Evolutionary conservation across 2,888 invertebrate species (phyloP).

Genomic region (Smittia sp.): DNA sequence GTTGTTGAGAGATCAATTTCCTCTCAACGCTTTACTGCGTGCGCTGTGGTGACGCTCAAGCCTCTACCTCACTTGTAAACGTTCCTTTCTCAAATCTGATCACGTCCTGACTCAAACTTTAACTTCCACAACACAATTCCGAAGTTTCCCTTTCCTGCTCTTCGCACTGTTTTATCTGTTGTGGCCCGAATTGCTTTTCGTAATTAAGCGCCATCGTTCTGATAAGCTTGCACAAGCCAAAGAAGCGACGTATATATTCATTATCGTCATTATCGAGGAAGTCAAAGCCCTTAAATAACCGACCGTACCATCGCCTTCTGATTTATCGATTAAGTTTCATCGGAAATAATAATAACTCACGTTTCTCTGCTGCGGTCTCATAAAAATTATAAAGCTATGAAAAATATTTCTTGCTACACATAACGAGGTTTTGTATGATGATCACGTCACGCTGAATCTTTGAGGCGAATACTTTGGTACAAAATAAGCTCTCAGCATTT

Average conservation of each 20-base stretch:
- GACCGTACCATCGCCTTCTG: slow-evolving; percentile 17
- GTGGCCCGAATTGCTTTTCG: background rate
- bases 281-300: slow-evolving; percentile 7
- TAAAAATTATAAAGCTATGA: slow-evolving; percentile 24
- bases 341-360: slow-evolving; percentile 40
- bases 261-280: slow-evolving; percentile 22
- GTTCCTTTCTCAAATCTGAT: too few relatives aligned
- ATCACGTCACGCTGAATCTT: slow-evolving; percentile 21
- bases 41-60: too few relatives aligned
- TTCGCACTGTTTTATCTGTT: background rate
- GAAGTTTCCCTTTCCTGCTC: background rate
- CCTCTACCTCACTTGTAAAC: too few relatives aligned
- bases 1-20: too few relatives aligned
- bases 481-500: background rate
- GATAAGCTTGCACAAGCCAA: background rate
- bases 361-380: slow-evolving; percentile 18
- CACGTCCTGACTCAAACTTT: background rate
- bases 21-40: too few relatives aligned
- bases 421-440: slow-evolving; percentile 34
- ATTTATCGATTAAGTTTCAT: slow-evolving; percentile 38
- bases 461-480: background rate
- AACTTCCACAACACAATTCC: background rate
- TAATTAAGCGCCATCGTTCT: background rate
- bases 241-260: slow-evolving; percentile 32
- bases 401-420: slow-evolving; percentile 28